A percentile compares a stretch with the other conserved stretches of the same genome.
These are phyloP conservation scores for Meiosimyza platycephala DNA, from an alignment of 2,888 invertebrate genomes.

Conservation along the genomic window DNA sequence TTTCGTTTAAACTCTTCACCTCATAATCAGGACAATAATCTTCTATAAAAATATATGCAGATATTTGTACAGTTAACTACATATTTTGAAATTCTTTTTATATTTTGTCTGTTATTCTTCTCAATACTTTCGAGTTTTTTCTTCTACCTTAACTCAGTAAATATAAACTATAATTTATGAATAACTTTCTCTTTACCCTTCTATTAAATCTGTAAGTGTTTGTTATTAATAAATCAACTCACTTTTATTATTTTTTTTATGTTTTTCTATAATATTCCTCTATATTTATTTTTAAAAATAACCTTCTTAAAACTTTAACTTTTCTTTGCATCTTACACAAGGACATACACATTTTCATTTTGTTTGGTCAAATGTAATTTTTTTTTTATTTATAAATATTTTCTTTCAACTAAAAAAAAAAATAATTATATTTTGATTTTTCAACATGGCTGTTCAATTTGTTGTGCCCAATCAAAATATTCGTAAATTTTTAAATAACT, in stretches of 20 bases:
- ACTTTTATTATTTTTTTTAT: not conserved
- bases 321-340: not conserved
- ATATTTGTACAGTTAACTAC: too few relatives aligned
- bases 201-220: too few relatives aligned
- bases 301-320: not conserved
- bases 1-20: too few relatives aligned
- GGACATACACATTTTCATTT: not conserved
- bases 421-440: conserved; percentile 13
- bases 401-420: conserved; percentile 27
- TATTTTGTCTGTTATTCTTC: too few relatives aligned
- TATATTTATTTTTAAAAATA: not conserved
- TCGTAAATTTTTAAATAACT: conserved; percentile 35
- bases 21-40: too few relatives aligned
- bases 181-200: too few relatives aligned
- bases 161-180: too few relatives aligned
- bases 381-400: conserved; percentile 34
- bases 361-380: conserved; percentile 16
- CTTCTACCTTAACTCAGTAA: too few relatives aligned
- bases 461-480: conserved; percentile 26
- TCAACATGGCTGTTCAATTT: conserved; percentile 34
- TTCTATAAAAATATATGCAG: too few relatives aligned
- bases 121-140: too few relatives aligned
- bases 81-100: too few relatives aligned
- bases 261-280: not conserved
- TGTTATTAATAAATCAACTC: too few relatives aligned